phyloP scores from a whole-genome alignment of 2,797 vertebrate species.

The Pseudocheirus occidentalis region DNA sequence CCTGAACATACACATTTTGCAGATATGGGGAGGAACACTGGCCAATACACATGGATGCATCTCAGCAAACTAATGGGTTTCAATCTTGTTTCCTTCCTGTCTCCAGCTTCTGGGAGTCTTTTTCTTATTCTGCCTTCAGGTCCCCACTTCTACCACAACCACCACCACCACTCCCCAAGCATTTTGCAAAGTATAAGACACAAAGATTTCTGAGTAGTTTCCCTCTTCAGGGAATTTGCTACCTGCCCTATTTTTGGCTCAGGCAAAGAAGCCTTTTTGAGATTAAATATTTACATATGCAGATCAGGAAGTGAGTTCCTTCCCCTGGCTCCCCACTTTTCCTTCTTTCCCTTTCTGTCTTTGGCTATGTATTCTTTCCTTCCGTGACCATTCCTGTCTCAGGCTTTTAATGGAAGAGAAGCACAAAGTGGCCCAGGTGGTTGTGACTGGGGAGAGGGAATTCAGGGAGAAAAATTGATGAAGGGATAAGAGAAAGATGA shows the following conservation, averaged over 20 bases:
- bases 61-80: neutral
- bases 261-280: neutral
- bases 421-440: neutral
- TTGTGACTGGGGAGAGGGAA: neutral
- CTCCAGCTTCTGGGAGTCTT: neutral
- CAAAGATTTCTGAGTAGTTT: neutral
- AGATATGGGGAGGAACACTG: neutral
- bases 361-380: neutral
- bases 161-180: neutral
- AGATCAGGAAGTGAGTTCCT: neutral
- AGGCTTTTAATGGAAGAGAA: slow-evolving; percentile 1
- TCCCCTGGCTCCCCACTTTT: no score
- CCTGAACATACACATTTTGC: neutral
- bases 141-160: neutral
- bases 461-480: neutral
- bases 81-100: neutral
- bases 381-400: neutral
- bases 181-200: slow-evolving; percentile 5
- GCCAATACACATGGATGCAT: neutral
- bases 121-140: neutral
- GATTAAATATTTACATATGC: slow-evolving; percentile 17
- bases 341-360: neutral
- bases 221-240: neutral
- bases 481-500: neutral
- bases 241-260: neutral